phyloP scores from a whole-genome alignment of 2,113 vertebrate species.

The Alligator mississippiensis region DNA sequence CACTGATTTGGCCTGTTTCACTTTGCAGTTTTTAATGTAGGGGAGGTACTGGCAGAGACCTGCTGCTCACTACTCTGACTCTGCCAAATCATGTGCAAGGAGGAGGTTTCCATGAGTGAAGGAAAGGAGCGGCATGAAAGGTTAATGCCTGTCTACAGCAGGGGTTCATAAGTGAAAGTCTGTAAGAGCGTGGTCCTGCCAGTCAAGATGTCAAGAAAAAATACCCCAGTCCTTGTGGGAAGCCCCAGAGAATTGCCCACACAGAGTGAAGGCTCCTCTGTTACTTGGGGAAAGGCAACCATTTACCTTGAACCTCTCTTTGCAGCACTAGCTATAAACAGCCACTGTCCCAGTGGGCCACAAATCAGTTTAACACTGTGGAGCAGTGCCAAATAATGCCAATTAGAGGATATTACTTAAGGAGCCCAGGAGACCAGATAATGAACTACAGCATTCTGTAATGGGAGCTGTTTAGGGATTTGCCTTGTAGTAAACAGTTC shows the following conservation, averaged over 20 bases:
- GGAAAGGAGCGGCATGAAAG: not conserved
- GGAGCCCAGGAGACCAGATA: slow-evolving; percentile 51
- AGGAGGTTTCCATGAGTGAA: not conserved
- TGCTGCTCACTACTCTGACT: not conserved
- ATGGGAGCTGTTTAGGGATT: slow-evolving; percentile 63
- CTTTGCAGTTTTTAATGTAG: not conserved
- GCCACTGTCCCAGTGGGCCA: slow-evolving; percentile 39
- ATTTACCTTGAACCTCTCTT: not conserved
- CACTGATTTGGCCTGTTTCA: not conserved
- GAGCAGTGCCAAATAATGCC: slow-evolving; percentile 59
- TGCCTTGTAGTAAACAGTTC: slow-evolving; percentile 36
- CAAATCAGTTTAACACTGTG: slow-evolving; percentile 61
- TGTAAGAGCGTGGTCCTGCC: too few relatives aligned
- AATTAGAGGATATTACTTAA: slow-evolving; percentile 61
- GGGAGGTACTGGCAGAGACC: not conserved
- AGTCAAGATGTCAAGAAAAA: not conserved
- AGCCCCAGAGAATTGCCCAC: not conserved
- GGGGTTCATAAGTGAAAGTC: not conserved
- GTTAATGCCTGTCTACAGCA: not conserved
- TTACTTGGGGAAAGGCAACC: not conserved
- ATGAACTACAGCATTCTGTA: slow-evolving; percentile 54
- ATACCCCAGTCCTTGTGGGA: not conserved
- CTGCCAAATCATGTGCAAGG: not conserved
- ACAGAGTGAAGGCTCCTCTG: not conserved
- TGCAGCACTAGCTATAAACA: slow-evolving; percentile 2